These are phyloP conservation scores for Apotomis capreana DNA, from an alignment of 2,888 invertebrate species.

Conservation along the genomic window DNA sequence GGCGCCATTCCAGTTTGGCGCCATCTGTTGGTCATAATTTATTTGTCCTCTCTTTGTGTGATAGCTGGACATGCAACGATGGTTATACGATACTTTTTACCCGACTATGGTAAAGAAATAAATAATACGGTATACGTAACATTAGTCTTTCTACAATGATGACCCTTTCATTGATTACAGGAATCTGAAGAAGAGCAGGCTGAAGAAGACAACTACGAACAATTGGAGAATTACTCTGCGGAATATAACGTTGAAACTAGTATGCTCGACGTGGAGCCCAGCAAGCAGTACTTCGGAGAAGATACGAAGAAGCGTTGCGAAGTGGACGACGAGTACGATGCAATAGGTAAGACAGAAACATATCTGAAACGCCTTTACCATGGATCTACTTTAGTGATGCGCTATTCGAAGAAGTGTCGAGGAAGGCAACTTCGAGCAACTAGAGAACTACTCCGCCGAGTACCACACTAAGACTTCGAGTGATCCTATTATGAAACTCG, in stretches of 20 bases:
- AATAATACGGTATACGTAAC: too few relatives aligned
- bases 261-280: conserved; percentile 50
- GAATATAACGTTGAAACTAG: conserved; percentile 48
- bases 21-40: too few relatives aligned
- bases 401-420: conserved; percentile 55
- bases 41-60: too few relatives aligned
- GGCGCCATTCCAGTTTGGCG: too few relatives aligned
- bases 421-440: conserved; percentile 46
- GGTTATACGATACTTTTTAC: too few relatives aligned
- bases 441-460: conserved; percentile 48
- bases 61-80: too few relatives aligned
- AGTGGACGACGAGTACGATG: conserved; percentile 74
- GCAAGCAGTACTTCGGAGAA: conserved; percentile 56
- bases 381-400: too few relatives aligned
- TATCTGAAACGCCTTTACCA: too few relatives aligned
- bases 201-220: conserved; percentile 48
- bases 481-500: too few relatives aligned
- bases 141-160: too few relatives aligned
- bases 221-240: conserved; percentile 46
- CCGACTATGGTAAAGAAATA: too few relatives aligned
- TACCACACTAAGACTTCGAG: conserved; percentile 44
- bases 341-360: conserved; percentile 62
- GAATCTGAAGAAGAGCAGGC: conserved; percentile 58
- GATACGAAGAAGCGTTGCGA: conserved; percentile 60
- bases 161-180: conserved; percentile 47